Conservation (phyloP, 1,140 invertebrate genomes). For the Tachypleus tridentatus region DNA sequence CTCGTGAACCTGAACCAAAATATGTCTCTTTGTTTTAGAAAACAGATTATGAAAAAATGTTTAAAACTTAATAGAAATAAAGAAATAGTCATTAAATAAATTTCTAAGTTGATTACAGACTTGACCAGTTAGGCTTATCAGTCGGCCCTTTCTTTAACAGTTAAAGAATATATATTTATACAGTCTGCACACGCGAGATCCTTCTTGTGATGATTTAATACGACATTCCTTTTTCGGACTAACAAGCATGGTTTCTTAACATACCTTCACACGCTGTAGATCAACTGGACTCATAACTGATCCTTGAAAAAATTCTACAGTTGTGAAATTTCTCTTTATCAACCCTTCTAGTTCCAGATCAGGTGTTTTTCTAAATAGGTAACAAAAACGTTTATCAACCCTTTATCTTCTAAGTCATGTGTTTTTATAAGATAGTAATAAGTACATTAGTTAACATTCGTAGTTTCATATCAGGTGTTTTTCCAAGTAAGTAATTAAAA, state of each 20-base stretch:
- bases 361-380: slow-evolving; percentile 29
- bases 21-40: no score
- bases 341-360: slow-evolving; percentile 46
- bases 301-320: slow-evolving; percentile 46
- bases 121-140: no score
- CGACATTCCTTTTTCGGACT: no score
- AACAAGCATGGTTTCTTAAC: neutral
- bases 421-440: neutral
- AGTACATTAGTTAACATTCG: neutral
- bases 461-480: neutral
- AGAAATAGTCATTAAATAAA: no score
- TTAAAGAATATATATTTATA: no score
- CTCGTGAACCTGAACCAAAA: slow-evolving; percentile 69
- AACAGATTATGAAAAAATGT: no score
- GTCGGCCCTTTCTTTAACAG: no score
- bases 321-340: slow-evolving; percentile 45
- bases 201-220: no score
- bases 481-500: neutral
- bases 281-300: slow-evolving; percentile 46
- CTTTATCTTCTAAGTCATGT: neutral
- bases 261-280: slow-evolving; percentile 40
- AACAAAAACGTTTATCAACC: neutral
- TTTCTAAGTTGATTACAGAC: no score
- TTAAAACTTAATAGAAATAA: no score
- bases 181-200: no score